Base-by-base conservation (phyloP, 1,140 invertebrate species). In the Aphidius ervi region DNA sequence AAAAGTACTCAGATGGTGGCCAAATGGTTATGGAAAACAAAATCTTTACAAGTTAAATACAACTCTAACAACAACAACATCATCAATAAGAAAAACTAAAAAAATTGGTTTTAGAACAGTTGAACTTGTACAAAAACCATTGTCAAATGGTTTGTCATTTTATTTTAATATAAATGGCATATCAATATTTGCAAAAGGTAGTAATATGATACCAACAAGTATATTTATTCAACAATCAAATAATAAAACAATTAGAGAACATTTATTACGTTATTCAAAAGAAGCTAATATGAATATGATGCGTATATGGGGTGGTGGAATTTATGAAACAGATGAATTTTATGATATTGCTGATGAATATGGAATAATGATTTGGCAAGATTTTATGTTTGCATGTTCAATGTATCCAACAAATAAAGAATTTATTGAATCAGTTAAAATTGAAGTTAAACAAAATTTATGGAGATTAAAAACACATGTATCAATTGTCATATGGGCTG, bases 311-410 rank as follows among this genome's bases (percentile, higher is more conserved):
- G 97, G 97, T 23, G 97, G 97, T 45, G 97, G 97, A 49, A 80
- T 95, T 2, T 99, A 98, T 70, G 96, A 99, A 74, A 87, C 87
- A 0, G 93, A 98, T 64, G 82, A 86, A 40, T 98, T 99, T 74
- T 99, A 99, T 74, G 82, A 92, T 56, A 75, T 91, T 39, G 91
- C 91, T 61, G 92, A 95, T 69, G 81, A 88, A 67, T 78, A 88
- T 31, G 93, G 92, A 9, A 88, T 95, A 37, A 81, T 95, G 66
- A 86, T 95, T 46, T 94, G 93, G 92, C 91, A 95, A 79, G 95
- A 99, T 77, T 89, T 99, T 63, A 97, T 99, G 90, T 99, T 98
- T 78, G 97, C 97, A 0, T 98, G 95, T 74, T 84, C 89, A 6
- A 91, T 99, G 87, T 99, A 99, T 80, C 97, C 96, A 5, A 84